Conservation (phyloP, 2,797 vertebrate genomes). For the Anguilla marmorata region DNA sequence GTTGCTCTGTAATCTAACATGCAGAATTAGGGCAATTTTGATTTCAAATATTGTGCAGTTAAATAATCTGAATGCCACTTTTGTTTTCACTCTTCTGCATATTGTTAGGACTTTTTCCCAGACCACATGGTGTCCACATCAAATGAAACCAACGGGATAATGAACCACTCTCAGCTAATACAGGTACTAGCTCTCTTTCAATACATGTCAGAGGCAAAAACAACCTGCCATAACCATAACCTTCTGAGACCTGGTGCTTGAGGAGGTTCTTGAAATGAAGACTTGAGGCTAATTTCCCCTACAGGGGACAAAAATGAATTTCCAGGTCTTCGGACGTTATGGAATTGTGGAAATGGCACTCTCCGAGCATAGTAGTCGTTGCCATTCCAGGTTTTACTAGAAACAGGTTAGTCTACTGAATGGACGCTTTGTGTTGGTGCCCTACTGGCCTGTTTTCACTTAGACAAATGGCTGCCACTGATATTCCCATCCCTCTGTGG, state of each 20-base stretch:
- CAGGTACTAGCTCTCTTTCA: slow-evolving; percentile 74
- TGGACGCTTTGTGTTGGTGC: background rate
- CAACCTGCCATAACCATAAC: background rate
- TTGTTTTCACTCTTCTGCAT: slow-evolving; percentile 35
- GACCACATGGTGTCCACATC: slow-evolving; percentile 92
- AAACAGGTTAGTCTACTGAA: background rate
- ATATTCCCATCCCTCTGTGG: too few species aligned
- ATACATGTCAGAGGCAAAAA: background rate
- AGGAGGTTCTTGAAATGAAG: background rate
- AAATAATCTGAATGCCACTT: background rate
- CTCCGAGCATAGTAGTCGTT: too few species aligned
- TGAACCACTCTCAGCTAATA: slow-evolving; percentile 84
- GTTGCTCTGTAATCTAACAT: background rate
- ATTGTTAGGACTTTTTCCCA: slow-evolving; percentile 89
- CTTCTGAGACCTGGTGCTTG: background rate
- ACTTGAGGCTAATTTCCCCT: background rate
- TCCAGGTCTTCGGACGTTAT: too few species aligned
- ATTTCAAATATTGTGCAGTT: background rate
- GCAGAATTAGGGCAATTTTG: background rate
- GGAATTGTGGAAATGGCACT: too few species aligned
- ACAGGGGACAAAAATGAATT: too few species aligned
- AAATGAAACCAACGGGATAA: slow-evolving; percentile 79
- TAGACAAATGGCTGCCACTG: background rate
- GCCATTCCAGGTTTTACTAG: background rate
- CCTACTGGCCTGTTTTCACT: background rate